A percentile compares a stretch with the other conserved stretches of the same genome.
Evolutionary conservation across 2,888 invertebrate species (phyloP).

Genomic region (Pharmacophagus antenor): DNA sequence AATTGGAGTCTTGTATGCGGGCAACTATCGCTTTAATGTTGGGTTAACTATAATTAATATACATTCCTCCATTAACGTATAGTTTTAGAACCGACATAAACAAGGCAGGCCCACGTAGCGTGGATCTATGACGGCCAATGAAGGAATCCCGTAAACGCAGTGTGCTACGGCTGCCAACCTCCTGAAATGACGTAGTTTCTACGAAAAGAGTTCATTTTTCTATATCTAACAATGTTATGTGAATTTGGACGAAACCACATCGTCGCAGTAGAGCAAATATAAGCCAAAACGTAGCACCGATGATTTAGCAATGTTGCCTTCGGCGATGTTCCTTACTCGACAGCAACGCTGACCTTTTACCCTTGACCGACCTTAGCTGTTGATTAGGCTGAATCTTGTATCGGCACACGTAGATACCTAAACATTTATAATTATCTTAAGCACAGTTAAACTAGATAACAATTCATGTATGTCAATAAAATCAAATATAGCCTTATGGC

Average conservation of each 20-base stretch:
- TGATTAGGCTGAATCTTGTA: slow-evolving; percentile 14
- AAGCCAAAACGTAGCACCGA: background rate
- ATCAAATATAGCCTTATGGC: too few species aligned
- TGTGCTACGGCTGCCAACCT: too few species aligned
- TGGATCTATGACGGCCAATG: too few species aligned
- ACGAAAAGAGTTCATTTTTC: too few species aligned
- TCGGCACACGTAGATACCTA: slow-evolving; percentile 10
- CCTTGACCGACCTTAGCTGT: slow-evolving; percentile 16
- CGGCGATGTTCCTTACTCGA: slow-evolving; percentile 1
- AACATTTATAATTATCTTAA: slow-evolving; percentile 7
- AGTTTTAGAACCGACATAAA: too few species aligned
- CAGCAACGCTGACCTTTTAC: slow-evolving; percentile 9
- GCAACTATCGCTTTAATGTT: slow-evolving; percentile 28
- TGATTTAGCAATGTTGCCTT: slow-evolving; percentile 4
- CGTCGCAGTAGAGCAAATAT: background rate
- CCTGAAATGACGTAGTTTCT: too few species aligned
- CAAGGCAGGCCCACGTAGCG: too few species aligned
- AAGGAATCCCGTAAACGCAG: too few species aligned
- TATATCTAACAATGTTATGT: too few species aligned
- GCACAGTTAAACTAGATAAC: too few species aligned
- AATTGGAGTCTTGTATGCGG: slow-evolving; percentile 35
- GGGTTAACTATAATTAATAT: background rate
- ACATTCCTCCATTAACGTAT: background rate
- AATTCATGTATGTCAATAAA: too few species aligned
- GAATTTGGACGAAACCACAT: background rate